Base-by-base conservation (phyloP, 2,797 vertebrate genomes). In the Trachops cirrhosus region DNA sequence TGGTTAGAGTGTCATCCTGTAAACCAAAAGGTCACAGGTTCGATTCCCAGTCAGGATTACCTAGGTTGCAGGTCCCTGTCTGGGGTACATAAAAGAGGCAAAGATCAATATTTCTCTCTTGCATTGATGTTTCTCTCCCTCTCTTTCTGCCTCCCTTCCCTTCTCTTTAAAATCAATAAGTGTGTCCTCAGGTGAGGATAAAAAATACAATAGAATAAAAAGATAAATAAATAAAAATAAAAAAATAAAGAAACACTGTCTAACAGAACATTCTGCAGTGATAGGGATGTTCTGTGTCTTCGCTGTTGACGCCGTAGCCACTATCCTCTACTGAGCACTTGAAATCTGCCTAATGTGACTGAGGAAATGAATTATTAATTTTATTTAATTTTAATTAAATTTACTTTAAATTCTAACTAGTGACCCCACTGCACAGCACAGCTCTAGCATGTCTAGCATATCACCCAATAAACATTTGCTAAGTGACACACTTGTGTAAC, bases 331-430 rank as follows among this genome's bases (percentile, higher is more conserved):
- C 10, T 32, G 21, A 87, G 21, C 21, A 29, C 9, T 37, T 71
- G 52, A 91, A 92, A 86, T 70, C 21, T 64, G 24, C 73, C 68
- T 57, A 16, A 6, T 24, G 11, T 12, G 41, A 68, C 10, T 24
- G 54, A 77, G 37, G 67, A 75, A 67, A 64, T 64, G 9, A 89
- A 59, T 59, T 75, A 62, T 73, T 93, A 21, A 39, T 41, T 80
- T 41, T 62, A 68, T 24, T 77, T 59, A 11, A 85, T 83, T 94
- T 93, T 37, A 78, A 93, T 94, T 91, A 68, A 78, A 64, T 67
- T n/a, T n/a, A 57, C 54, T 52, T 91, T 73, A 89, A 90, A 67
- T 64, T 90, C 37, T 92, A 68, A 95, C 54, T 37, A 50, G 73
- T 37, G 73, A 67, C 6, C 2, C 3, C 44, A 44, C 5, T 82